These are phyloP conservation scores for Drosophila cognata DNA, from an alignment of 2,888 invertebrate genomes.

Conservation along the genomic window DNA sequence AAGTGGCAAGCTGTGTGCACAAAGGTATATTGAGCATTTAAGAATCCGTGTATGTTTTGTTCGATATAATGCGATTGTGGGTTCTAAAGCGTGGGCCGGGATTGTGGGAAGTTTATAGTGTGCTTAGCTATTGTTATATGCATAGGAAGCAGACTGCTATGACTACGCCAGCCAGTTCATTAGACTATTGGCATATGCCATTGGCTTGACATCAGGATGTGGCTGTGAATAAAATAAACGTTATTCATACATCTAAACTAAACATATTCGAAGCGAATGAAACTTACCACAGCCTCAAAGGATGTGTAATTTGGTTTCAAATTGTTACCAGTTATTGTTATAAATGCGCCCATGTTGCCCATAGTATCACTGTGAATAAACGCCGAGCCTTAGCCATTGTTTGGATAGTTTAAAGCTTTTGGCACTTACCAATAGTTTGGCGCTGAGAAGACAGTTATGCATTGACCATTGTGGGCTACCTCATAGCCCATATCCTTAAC, in stretches of 20 bases:
- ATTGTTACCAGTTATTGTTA: constrained; percentile 96
- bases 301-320: constrained; percentile 95
- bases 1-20: constrained; percentile 51
- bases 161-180: constrained; percentile 88
- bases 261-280: too few relatives aligned
- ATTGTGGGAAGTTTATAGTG: constrained; percentile 33
- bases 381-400: not conserved
- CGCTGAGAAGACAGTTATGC: constrained; percentile 99
- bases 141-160: constrained; percentile 49
- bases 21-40: constrained; percentile 68
- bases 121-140: constrained; percentile 57
- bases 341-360: constrained; percentile 99
- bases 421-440: constrained; percentile 97
- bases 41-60: constrained; percentile 46
- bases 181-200: constrained; percentile 97
- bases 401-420: not conserved
- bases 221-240: constrained; percentile 87
- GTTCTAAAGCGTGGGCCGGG: constrained; percentile 54
- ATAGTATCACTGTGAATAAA: constrained; percentile 94
- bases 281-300: constrained; percentile 97
- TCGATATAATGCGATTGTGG: constrained; percentile 55
- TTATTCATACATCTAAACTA: not conserved
- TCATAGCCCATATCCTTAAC: constrained; percentile 99
- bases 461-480: constrained; percentile 96
- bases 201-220: constrained; percentile 98